Percentiles rank a stretch among this genome's conserved stretches.
Evolutionary conservation across 2,888 invertebrate species (phyloP).

Genomic region (Epinotia bilunana): DNA sequence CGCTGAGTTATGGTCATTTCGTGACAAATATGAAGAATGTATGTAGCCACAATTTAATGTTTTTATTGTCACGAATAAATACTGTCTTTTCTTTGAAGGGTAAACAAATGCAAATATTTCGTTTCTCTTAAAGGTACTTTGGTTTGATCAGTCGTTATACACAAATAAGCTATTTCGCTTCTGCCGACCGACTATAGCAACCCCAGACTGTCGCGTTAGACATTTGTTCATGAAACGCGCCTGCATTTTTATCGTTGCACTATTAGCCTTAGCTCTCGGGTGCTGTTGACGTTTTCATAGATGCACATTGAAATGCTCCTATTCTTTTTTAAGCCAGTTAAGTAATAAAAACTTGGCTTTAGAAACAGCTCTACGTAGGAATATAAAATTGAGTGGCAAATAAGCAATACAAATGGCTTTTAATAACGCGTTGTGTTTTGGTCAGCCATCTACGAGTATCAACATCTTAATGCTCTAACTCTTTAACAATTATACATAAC

Average conservation of each 20-base stretch:
- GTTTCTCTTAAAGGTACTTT: not conserved
- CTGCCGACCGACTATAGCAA: conserved; percentile 43
- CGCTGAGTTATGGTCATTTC: too few species aligned
- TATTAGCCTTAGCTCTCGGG: conserved; percentile 26
- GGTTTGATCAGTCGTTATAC: not conserved
- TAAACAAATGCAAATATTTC: too few species aligned
- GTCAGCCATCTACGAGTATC: not conserved
- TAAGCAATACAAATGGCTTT: not conserved
- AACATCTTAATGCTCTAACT: not conserved
- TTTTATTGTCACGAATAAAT: too few species aligned
- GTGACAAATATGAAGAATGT: too few species aligned
- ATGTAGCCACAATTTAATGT: too few species aligned
- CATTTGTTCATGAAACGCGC: conserved; percentile 49
- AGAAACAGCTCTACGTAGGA: not conserved
- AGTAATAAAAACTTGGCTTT: not conserved
- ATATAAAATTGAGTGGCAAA: not conserved
- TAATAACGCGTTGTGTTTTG: conserved; percentile 7
- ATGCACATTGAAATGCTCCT: not conserved
- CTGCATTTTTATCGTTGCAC: conserved; percentile 46
- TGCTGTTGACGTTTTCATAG: conserved; percentile 31
- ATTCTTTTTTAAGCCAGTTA: not conserved
- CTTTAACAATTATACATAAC: not conserved
- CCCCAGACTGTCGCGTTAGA: conserved; percentile 52
- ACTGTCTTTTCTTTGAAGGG: too few species aligned
- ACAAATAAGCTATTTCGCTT: not conserved